Evolutionary conservation across 35 echinoderm and acorn worm genomes (phyloP), one percentile per base, ranked within the genome.

Genomic region (Lytechinus pictus): DNA sequence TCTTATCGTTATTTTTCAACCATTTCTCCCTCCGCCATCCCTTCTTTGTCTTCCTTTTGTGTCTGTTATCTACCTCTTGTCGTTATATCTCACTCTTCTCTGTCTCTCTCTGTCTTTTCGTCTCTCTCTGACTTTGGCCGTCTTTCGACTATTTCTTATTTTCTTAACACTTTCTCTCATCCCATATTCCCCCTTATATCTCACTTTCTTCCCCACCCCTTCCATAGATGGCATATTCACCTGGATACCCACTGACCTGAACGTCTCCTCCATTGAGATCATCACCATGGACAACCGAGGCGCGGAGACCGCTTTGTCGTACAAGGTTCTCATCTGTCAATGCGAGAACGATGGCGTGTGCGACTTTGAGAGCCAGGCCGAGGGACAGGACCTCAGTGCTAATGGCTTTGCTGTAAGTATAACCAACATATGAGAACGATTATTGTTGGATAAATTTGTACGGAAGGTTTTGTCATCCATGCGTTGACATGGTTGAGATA

Each of bases 301-400:
- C 4, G 88, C 88, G 52, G 29, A 90, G 88, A 52, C 88, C 10
- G 52, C 88, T 14, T 10, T 90, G 29, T 90, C 88, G 5, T 90
- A n/a, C 88, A 54, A 90, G 28, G 88, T 90, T 8, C 33, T n/a
- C 28, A 90, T 90, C 9, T 90, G 88, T 8, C 88, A 21, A 12
- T 90, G 88, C 27, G 88, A 90, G 52, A 90, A 90, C 88, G 88
- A 90, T 0, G 88, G 88, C 3, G 88, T 52, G 29, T 90, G 88
- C 44, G 88, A 90, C 88, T 90, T 90, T 4, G 52, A 90, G 0
- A 90, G 4, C 52, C 29, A 90, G 52, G 88, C 52, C 9, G 88
- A 44, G 52, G 88, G 88, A 8, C 88, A 90, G 28, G 52, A 90
- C 7, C 88, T 90, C 9, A 90, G 44, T 54, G 88, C 28, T 3